Evolutionary conservation across 2,797 vertebrate genomes (phyloP), one percentile per base, ranked within the genome.

Genomic region (Coluber constrictor): DNA sequence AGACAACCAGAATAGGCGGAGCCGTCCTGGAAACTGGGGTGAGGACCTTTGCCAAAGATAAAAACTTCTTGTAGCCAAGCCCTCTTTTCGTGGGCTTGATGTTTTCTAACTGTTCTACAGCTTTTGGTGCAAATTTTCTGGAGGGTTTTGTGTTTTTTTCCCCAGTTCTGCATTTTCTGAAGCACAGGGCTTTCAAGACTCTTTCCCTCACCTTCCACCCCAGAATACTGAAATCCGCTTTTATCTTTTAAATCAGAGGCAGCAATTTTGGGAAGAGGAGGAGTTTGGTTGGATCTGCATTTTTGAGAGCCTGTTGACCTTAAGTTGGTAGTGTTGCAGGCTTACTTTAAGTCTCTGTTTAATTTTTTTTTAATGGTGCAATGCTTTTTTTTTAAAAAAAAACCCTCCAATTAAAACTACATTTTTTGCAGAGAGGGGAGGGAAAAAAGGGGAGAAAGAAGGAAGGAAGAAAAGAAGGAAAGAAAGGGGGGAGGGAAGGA

Each of bases 81-180:
- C 0, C 0, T 5, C 0, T 90, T 87, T 27, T 61, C 51, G 32
- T 55, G 0, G 23, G n/a, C 1, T 23, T 27, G 89, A 86, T 47
- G 23, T n/a, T 7, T 13, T 96, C 70, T 92, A 90, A 61, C 0
- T 7, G 11, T 51, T 63, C 12, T 55, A 60, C 9, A 1, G 5
- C 51, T 12, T 23, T 60, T 87, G 18, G 18, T 0, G 4, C n/a
- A 29, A 3, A 27, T 15, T 23, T 13, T 43, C 89, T 27, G 27
- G 29, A 70, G 10, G 1, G 4, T 11, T 25, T 8, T n/a, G n/a
- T n/a, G n/a, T 2, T 9, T 9, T 25, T 9, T 2, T 2, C 9
- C 47, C 2, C 51, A 37, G 29, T 88, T 74, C 63, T 79, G 66
- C n/a, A 37, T 57, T 56, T 57, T 51, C 47, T 15, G 2, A 8